Conservation (phyloP, 2,113 vertebrate species). For the Burhinus bistriatus region DNA sequence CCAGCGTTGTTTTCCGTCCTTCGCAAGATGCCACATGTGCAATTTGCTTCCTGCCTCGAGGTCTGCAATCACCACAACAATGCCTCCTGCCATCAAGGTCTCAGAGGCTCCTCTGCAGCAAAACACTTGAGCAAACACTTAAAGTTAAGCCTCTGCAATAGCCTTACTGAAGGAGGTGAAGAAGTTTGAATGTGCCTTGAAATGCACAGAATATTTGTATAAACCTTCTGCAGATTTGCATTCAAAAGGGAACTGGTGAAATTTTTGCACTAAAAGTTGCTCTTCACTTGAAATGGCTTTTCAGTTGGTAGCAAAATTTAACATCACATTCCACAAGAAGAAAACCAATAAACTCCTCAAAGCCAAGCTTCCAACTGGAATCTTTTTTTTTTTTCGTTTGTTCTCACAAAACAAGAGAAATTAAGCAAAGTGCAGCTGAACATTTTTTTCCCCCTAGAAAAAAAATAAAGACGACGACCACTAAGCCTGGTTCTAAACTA, state of each 20-base stretch:
- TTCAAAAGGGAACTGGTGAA: background rate
- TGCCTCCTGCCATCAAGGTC: background rate
- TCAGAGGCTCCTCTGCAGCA: background rate
- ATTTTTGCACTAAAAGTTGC: background rate
- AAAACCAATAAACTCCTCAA: background rate
- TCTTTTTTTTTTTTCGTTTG: background rate
- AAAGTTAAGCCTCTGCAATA: background rate
- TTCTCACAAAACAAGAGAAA: background rate
- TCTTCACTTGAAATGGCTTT: background rate
- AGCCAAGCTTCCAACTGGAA: background rate
- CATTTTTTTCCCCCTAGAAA: background rate
- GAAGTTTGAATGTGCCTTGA: background rate
- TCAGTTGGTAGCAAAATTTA: background rate
- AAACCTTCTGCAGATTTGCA: background rate
- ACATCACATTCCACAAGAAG: background rate
- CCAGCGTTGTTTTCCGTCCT: background rate
- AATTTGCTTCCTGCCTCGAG: background rate
- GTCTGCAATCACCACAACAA: conserved; percentile 26
- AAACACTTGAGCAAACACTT: conserved; percentile 22
- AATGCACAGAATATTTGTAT: background rate
- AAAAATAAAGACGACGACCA: fast-evolving
- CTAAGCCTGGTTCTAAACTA: background rate
- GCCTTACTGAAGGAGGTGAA: background rate
- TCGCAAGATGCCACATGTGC: background rate
- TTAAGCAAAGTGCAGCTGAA: background rate